A percentile compares a stretch with the other conserved stretches of the same genome.
Conservation (phyloP, 2,113 vertebrate species). For the Sialia sialis region DNA sequence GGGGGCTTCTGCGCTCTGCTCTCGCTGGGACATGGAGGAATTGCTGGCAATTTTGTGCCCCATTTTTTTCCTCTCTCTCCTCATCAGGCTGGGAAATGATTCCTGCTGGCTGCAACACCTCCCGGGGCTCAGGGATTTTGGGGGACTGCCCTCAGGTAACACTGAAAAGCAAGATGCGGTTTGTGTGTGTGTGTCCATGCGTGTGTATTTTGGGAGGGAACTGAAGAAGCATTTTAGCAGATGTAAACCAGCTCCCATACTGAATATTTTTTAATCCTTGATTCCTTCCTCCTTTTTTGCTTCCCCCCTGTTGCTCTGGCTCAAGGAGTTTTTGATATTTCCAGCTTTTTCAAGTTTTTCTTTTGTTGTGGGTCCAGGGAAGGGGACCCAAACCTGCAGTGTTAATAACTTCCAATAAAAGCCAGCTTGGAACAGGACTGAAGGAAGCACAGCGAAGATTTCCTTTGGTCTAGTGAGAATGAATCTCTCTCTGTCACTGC, state of each 20-base stretch:
- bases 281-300: background rate
- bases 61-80: accelerated
- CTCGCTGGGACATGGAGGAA: background rate
- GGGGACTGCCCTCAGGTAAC: accelerated
- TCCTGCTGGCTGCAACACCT: background rate
- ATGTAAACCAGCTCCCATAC: background rate
- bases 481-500: background rate
- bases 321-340: background rate
- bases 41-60: background rate
- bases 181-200: background rate
- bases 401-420: background rate
- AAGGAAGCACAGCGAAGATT: background rate
- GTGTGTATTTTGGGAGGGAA: background rate
- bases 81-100: background rate
- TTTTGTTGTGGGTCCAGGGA: background rate
- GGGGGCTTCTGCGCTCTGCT: background rate
- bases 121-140: background rate
- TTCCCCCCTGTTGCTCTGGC: background rate
- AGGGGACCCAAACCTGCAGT: background rate
- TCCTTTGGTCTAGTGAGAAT: background rate
- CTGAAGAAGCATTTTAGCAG: background rate
- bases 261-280: background rate
- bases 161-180: background rate
- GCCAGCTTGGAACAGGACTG: background rate
- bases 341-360: background rate